Evolutionary conservation across 2,888 invertebrate genomes (phyloP), one percentile per base, ranked within the genome.

Genomic region (Epistrophe grossulariae): DNA sequence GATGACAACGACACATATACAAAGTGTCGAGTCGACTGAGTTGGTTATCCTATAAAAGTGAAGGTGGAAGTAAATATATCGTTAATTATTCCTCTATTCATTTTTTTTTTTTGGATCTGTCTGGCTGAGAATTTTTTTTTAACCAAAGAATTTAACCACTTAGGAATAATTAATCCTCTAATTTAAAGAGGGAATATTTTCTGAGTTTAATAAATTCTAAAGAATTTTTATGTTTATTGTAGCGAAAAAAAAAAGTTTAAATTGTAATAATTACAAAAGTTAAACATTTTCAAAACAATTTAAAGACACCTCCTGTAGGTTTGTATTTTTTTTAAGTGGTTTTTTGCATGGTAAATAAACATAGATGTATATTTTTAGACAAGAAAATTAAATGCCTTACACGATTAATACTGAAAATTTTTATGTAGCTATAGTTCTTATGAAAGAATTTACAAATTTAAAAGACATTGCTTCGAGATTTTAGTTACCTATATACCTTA

Each of bases 121-220:
- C 80, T 84, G 84, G 43, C 31, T 59, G 24, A 43, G n/a, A 43
- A 9, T 55, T 62, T 62, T 62, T 71, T 59, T 77, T 45, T 55
- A 13, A 13, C 3, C 24, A 28, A 52, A 52, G 35, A 52, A 52
- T 77, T 68, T 55, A 77, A 77, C 80, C 80, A 68, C 80, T 84
- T 84, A 50, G 55, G 68, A 80, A 84, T 80, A 77, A 80, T 84
- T 77, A 77, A 77, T 79, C 72, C 68, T 80, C 48, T 73, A 72
- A 68, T 71, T 73, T 72, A 57, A 72, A 9, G 52, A 19, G 7
- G 15, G 35, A 68, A 48, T 55, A 55, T 82, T 60, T 68, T 13
- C 24, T 38, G 40, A 57, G 50, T 57, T n/a, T 59, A 72, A 59
- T 7, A 24, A 43, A 70, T 31, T 71, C 9, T 52, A n/a, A 55